Evolutionary conservation across 1,140 invertebrate genomes (phyloP).

Genomic region (Panonychus citri): DNA sequence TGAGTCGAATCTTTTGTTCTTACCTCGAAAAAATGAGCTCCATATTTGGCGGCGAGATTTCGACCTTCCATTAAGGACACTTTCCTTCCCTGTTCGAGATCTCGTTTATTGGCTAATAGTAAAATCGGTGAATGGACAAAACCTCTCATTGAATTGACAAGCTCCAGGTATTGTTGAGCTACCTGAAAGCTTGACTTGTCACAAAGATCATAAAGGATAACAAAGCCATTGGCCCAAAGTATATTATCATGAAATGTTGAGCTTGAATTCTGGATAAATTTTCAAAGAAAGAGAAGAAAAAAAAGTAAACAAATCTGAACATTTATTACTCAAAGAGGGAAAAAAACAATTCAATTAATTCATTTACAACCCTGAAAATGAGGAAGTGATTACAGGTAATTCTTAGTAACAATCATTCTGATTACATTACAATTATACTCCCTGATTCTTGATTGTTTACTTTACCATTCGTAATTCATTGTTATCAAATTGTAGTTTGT

Average conservation of each 20-base stretch:
- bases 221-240: constrained; percentile 48
- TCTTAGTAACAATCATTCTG: no score
- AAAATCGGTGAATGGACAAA: constrained; percentile 25
- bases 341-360: background rate
- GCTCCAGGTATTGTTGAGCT: constrained; percentile 20
- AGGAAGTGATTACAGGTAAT: no score
- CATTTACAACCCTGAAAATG: no score
- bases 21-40: constrained; percentile 23
- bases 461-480: no score
- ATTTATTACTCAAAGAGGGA: constrained; percentile 27
- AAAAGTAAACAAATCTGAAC: no score
- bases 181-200: constrained; percentile 42
- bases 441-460: no score
- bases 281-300: no score
- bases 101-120: constrained; percentile 46
- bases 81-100: constrained; percentile 46
- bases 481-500: no score
- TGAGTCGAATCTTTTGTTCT: background rate
- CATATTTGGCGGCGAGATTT: constrained; percentile 19
- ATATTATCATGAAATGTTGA: constrained; percentile 28
- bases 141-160: background rate
- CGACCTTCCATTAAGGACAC: constrained; percentile 25
- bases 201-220: constrained; percentile 53
- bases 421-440: no score
- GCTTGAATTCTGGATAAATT: background rate